Conservation (phyloP, 2,797 vertebrate genomes). For the Micromesistius poutassou region DNA sequence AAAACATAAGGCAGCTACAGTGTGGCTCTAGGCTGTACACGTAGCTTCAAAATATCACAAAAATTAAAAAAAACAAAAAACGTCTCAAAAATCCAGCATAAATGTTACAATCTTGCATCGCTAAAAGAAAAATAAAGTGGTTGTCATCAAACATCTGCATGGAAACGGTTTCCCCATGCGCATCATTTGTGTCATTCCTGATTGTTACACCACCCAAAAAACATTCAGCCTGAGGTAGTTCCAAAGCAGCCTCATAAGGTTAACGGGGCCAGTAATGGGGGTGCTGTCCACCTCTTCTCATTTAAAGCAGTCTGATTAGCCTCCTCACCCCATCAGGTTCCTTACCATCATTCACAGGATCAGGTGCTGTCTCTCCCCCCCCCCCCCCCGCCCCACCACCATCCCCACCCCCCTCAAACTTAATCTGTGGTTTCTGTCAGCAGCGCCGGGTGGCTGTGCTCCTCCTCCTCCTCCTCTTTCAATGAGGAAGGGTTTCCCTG, state of each 20-base stretch:
- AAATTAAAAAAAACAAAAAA: conserved; percentile 30
- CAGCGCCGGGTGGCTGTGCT: conserved; percentile 69
- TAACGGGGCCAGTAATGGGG: conserved; percentile 20
- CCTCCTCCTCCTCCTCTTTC: conserved; percentile 76
- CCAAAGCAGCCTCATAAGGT: conserved; percentile 67
- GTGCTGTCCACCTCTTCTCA: conserved; percentile 45
- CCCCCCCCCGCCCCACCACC: conserved; percentile 38
- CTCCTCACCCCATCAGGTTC: conserved; percentile 28
- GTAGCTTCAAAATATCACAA: conserved; percentile 21
- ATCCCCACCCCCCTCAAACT: conserved; percentile 35
- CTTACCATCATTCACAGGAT: not conserved
- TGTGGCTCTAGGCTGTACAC: conserved; percentile 20
- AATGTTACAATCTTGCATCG: not conserved
- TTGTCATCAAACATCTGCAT: not conserved
- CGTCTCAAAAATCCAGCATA: not conserved
- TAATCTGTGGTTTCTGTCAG: conserved; percentile 72
- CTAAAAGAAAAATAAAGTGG: not conserved
- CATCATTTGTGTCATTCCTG: conserved; percentile 29
- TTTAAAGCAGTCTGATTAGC: conserved; percentile 70
- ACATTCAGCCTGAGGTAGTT: conserved; percentile 74
- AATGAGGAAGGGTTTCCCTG: conserved; percentile 83
- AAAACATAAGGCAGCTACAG: conserved; percentile 57
- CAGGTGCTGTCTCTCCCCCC: no score
- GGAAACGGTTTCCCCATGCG: not conserved
- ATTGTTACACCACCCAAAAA: conserved; percentile 62